Evolutionary conservation across 2,888 invertebrate species (phyloP).

Genomic region (Fissipunctia ypsillon): DNA sequence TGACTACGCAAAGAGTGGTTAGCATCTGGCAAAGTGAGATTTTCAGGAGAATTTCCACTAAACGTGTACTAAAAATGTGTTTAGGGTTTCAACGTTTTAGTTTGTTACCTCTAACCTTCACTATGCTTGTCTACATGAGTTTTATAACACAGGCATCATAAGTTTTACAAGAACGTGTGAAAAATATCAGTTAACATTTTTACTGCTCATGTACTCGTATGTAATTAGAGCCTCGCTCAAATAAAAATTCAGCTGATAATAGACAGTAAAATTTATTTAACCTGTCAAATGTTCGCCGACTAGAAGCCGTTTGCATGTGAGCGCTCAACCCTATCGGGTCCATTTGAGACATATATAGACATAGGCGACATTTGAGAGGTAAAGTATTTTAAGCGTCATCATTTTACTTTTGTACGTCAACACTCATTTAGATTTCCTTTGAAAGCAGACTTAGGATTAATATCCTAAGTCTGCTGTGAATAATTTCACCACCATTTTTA

Average conservation of each 20-base stretch:
- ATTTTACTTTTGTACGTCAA: constrained; percentile 53
- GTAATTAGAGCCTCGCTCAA: background rate
- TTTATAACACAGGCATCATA: constrained; percentile 23
- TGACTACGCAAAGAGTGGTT: constrained; percentile 46
- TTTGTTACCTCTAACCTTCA: constrained; percentile 42
- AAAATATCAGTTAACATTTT: constrained; percentile 27
- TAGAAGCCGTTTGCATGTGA: too few species aligned
- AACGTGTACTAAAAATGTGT: constrained; percentile 59
- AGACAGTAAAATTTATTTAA: constrained; percentile 33
- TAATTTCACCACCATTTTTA: constrained; percentile 71
- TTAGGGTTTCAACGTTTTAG: constrained; percentile 49
- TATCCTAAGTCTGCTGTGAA: too few species aligned
- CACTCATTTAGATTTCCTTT: constrained; percentile 49
- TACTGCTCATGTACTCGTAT: constrained; percentile 3
- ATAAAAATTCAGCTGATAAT: constrained; percentile 16
- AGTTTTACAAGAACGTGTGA: constrained; percentile 34
- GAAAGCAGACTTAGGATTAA: constrained; percentile 61
- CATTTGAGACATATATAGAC: too few species aligned
- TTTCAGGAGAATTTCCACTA: constrained; percentile 57
- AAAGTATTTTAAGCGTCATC: constrained; percentile 41
- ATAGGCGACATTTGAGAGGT: too few species aligned
- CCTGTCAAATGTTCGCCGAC: too few species aligned
- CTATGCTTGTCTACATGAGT: constrained; percentile 39
- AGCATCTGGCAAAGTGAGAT: constrained; percentile 65
- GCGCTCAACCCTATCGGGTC: too few species aligned